phyloP scores from a whole-genome alignment of 2,888 invertebrate species.

The Ectemnius cavifrons region DNA sequence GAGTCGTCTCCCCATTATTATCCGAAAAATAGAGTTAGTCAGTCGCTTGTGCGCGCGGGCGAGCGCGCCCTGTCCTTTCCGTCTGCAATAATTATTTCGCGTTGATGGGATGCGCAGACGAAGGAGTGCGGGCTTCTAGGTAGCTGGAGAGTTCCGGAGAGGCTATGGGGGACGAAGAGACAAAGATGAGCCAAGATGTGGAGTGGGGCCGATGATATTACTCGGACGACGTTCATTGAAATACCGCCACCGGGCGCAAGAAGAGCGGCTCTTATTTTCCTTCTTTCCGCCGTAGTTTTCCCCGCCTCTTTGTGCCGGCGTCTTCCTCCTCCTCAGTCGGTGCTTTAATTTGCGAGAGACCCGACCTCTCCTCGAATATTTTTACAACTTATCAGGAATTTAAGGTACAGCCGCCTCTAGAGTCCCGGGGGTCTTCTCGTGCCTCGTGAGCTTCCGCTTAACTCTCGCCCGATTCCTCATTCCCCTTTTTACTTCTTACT shows the following conservation, averaged over 20 bases:
- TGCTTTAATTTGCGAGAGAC: constrained; percentile 47
- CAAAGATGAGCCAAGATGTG: constrained; percentile 20
- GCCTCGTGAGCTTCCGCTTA: background rate
- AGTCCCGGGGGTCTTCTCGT: background rate
- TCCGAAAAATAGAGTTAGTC: background rate
- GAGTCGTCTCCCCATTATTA: background rate
- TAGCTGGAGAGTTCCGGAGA: no score
- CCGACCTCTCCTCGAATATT: constrained; percentile 22
- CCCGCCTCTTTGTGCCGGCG: constrained; percentile 29
- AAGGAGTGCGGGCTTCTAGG: background rate
- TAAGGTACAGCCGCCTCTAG: background rate
- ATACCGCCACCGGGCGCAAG: constrained; percentile 24
- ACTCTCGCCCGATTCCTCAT: constrained; percentile 14
- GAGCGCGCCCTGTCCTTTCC: constrained; percentile 5
- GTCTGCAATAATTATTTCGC: constrained; percentile 36
- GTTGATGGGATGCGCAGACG: constrained; percentile 17
- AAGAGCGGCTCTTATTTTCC: constrained; percentile 35
- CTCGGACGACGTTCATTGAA: constrained; percentile 48
- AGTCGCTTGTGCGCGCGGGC: constrained; percentile 5
- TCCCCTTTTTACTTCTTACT: constrained; percentile 11
- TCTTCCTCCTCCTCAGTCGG: constrained; percentile 17
- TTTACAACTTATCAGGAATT: constrained; percentile 27
- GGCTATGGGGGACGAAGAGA: constrained; percentile 1
- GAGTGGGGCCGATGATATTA: constrained; percentile 47
- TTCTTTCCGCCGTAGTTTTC: constrained; percentile 26